A percentile compares a stretch with the other conserved stretches of the same genome.
These are phyloP conservation scores for Lymantria monacha DNA, from an alignment of 2,888 invertebrate genomes.

Conservation along the genomic window DNA sequence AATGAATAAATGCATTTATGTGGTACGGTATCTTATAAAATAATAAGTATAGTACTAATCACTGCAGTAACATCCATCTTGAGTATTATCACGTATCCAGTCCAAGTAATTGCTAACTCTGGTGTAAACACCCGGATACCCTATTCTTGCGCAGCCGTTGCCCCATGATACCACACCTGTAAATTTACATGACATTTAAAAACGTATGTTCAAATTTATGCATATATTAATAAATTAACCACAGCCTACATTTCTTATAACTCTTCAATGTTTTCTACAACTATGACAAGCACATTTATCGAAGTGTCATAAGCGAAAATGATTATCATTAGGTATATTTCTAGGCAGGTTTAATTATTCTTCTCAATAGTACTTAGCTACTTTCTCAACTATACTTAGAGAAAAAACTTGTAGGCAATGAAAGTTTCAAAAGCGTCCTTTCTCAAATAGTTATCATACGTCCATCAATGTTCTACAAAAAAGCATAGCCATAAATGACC, in stretches of 20 bases:
- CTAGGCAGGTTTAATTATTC: no score
- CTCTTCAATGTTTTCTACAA: no score
- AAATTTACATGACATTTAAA: constrained; percentile 13
- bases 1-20: constrained; percentile 27
- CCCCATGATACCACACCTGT: constrained; percentile 94
- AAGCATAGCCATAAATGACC: no score
- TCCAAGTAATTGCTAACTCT: constrained; percentile 90
- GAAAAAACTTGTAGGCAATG: no score
- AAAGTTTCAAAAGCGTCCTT: no score
- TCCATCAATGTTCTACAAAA: no score
- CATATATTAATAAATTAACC: background rate
- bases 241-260: background rate
- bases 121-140: constrained; percentile 93
- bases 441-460: no score
- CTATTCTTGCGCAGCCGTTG: constrained; percentile 92
- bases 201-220: background rate
- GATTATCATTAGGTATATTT: no score
- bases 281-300: no score
- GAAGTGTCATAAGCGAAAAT: no score
- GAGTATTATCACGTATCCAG: constrained; percentile 90
- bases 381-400: no score
- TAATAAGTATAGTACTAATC: constrained; percentile 60
- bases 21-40: constrained; percentile 9
- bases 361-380: no score
- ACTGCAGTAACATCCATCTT: constrained; percentile 91